Evolutionary conservation across 2,113 vertebrate species (phyloP).

Genomic region (Corythornis madagascariensis): DNA sequence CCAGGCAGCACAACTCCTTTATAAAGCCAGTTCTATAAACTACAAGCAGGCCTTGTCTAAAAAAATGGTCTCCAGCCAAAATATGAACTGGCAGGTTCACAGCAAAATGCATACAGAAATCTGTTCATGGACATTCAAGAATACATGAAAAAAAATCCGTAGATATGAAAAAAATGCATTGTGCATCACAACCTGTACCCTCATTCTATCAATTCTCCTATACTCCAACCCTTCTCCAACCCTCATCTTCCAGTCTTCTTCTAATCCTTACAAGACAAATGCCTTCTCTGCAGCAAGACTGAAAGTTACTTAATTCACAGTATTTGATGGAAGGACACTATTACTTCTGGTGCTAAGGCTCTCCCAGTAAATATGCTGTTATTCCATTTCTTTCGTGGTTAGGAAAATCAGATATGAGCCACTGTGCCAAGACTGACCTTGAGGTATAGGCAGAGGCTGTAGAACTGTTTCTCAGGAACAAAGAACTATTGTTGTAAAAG

Average conservation of each 20-base stretch:
- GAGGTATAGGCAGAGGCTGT: accelerated
- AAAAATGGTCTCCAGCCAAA: not conserved
- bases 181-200: not conserved
- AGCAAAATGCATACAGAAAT: not conserved
- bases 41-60: not conserved
- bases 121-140: not conserved
- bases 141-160: not conserved
- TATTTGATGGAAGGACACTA: not conserved
- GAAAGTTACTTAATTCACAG: not conserved
- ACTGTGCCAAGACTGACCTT: accelerated
- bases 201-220: not conserved
- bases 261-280: not conserved
- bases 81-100: not conserved
- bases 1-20: not conserved
- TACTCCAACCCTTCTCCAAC: not conserved
- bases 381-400: not conserved
- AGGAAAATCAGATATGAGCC: accelerated
- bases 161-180: not conserved
- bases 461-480: not conserved
- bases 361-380: not conserved
- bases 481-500: not conserved
- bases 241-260: not conserved
- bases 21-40: accelerated
- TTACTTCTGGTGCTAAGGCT: not conserved
- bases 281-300: not conserved